phyloP scores from a whole-genome alignment of 2,797 vertebrate species.

The Cossypha caffra region DNA sequence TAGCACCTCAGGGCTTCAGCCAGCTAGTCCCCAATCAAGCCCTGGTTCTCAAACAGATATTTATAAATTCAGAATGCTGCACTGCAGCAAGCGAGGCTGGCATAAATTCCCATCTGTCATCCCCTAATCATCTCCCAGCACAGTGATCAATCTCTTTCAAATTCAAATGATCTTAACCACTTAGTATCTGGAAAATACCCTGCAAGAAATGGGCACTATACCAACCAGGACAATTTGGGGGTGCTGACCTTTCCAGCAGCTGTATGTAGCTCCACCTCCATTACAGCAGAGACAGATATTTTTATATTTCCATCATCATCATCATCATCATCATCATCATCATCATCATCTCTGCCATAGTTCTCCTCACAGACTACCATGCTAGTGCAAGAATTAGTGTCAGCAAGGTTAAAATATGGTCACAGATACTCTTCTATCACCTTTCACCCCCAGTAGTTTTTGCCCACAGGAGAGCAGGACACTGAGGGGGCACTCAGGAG shows the following conservation, averaged over 20 bases:
- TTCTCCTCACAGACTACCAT: not conserved
- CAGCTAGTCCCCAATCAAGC: conserved; percentile 21
- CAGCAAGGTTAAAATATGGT: not conserved
- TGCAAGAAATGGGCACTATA: not conserved
- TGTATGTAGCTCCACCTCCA: not conserved
- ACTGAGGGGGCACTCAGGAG: not conserved
- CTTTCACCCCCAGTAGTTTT: not conserved
- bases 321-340: not conserved
- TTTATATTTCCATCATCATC: not conserved
- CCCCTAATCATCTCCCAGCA: conserved; percentile 35
- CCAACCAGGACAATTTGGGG: not conserved
- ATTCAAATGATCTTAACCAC: conserved; percentile 17
- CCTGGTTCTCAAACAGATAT: conserved; percentile 23
- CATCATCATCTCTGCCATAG: not conserved
- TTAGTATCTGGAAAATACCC: not conserved
- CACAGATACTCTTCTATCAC: not conserved
- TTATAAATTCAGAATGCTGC: conserved; percentile 44
- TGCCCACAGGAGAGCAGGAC: not conserved
- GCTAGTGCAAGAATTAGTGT: not conserved
- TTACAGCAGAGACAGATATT: not conserved
- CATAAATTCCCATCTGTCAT: conserved; percentile 44
- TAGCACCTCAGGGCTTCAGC: conserved; percentile 3
- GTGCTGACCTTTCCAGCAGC: not conserved
- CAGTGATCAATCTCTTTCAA: conserved; percentile 15
- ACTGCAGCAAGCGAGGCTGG: not conserved